phyloP scores from a whole-genome alignment of 1,140 invertebrate genomes.

The Trachymyrmex septentrionalis region DNA sequence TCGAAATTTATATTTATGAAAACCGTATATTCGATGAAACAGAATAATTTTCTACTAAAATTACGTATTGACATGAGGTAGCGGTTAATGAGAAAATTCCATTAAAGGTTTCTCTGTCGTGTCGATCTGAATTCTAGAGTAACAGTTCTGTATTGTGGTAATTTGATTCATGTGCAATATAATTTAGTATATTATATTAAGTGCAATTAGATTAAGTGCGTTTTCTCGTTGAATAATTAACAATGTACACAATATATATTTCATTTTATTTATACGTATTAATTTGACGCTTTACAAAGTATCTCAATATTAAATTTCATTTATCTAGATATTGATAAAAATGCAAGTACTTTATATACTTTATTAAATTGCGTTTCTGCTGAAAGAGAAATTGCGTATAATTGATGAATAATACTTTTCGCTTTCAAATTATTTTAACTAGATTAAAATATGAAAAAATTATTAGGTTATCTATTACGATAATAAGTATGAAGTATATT shows the following conservation, averaged over 20 bases:
- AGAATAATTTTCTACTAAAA: constrained; percentile 43
- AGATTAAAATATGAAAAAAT: constrained; percentile 7
- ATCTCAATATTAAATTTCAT: constrained; percentile 26
- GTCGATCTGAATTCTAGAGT: background rate
- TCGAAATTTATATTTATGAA: constrained; percentile 24
- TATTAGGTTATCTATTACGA: background rate
- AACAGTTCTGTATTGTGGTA: background rate
- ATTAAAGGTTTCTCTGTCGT: constrained; percentile 19
- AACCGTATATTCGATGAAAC: constrained; percentile 22
- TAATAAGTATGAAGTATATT: background rate
- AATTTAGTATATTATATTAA: constrained; percentile 42
- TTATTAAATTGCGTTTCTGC: background rate
- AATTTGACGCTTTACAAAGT: background rate
- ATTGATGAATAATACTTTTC: background rate
- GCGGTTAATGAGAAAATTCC: constrained; percentile 11
- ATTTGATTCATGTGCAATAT: constrained; percentile 19
- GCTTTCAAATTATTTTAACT: background rate
- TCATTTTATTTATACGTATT: background rate
- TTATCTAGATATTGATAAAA: background rate
- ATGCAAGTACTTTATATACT: background rate
- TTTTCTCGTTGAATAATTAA: constrained; percentile 17
- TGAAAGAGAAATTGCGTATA: background rate
- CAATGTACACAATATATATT: background rate
- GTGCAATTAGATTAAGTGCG: constrained; percentile 25
- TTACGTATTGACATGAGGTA: background rate